A percentile compares a stretch with the other conserved stretches of the same genome.
Evolutionary conservation across 2,797 vertebrate genomes (phyloP).

Genomic region (Brachyrhaphis roseni): DNA sequence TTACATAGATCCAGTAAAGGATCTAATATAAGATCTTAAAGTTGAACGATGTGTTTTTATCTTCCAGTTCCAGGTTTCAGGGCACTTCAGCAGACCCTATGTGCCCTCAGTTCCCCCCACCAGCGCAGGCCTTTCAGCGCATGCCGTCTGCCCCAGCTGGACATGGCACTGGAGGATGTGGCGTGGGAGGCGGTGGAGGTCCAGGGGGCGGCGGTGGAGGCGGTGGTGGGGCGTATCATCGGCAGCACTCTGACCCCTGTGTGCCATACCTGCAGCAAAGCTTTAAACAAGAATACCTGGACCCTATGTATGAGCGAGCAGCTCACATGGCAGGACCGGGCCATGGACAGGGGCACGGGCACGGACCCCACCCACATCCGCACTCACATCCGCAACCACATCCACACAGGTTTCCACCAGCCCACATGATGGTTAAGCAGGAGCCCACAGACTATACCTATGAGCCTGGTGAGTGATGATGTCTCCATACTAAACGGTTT

Average conservation of each 20-base stretch:
- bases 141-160: constrained; percentile 79
- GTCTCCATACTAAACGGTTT: not conserved
- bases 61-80: constrained; percentile 84
- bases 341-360: constrained; percentile 32
- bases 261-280: constrained; percentile 88
- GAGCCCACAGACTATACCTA: constrained; percentile 91
- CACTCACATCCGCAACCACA: constrained; percentile 67
- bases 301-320: constrained; percentile 86
- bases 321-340: constrained; percentile 71
- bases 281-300: constrained; percentile 94
- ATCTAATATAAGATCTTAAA: not conserved
- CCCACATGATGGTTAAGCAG: constrained; percentile 93
- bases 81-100: constrained; percentile 83
- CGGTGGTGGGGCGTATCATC: constrained; percentile 75
- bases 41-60: constrained; percentile 8
- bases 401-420: constrained; percentile 83
- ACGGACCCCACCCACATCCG: constrained; percentile 33
- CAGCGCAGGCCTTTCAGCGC: constrained; percentile 83
- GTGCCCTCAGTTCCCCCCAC: constrained; percentile 84
- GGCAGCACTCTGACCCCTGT: constrained; percentile 88
- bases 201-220: constrained; percentile 55
- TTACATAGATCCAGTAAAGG: not conserved
- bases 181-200: constrained; percentile 58
- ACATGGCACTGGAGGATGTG: constrained; percentile 52
- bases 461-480: constrained; percentile 86